Base-by-base conservation (phyloP, 1,140 invertebrate genomes). In the Aphidius gifuensis region DNA sequence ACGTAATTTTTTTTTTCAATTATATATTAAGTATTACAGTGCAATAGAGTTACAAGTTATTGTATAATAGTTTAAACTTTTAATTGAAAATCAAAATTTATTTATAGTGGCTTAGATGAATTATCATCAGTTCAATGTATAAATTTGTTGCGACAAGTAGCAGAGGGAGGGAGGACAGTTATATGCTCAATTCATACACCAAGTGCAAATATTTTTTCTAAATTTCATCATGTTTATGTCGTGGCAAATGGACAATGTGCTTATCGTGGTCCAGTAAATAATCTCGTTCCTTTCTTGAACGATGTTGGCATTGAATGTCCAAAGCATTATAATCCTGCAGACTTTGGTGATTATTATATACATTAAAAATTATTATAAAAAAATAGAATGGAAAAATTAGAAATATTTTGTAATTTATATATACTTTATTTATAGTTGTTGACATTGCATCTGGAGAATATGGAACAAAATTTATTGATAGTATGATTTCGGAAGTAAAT, bases 141-240 rank as follows among this genome's bases (percentile, higher is more conserved):
- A 21, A 84, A 87, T 1, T 80, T 93, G 21, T 76, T 94, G 4
- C 90, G 91, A 74, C 83, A 85, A 40, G 82, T 97, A 45, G 92
- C 94, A 0, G 74, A 86, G 46, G 90, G 87, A 4, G 92, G 93
- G 1, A 82, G 93, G 43, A 95, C 93, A 0, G 88, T 97, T 0
- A 86, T 97, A 16, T 96, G 93, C 74, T 95, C 93, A 0, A 87
- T 97, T 32, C 95, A 97, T 74, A 95, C 94, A 21, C 95, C 95
- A 0, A 94, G 92, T 64, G 90, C 90, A 0, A 86, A 85, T 51
- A 80, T 91, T 45, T 92, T 93, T 72, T 77, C 86, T 0, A 86
- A 88, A 77, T 91, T 92, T 72, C 88, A 92, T 76, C 86, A 90
- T 49, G 85, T 92, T 1, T 93, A 92, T 66, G 84, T 92, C 3